A percentile compares a stretch with the other conserved stretches of the same genome.
These are phyloP conservation scores for Sylvicapra grimmia DNA, from an alignment of 2,113 vertebrate genomes.

Conservation along the genomic window DNA sequence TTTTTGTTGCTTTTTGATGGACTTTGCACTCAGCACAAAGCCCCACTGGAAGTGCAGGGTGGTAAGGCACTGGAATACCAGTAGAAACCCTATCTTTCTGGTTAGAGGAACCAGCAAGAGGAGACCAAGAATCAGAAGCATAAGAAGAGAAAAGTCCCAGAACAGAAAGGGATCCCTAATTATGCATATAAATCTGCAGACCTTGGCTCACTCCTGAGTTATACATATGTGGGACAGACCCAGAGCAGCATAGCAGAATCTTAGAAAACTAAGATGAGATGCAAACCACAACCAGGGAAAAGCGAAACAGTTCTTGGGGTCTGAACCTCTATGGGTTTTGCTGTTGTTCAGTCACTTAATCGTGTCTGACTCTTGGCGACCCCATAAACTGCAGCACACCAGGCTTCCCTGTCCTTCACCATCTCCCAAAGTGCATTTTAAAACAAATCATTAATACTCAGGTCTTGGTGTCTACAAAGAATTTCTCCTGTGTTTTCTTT, in stretches of 20 bases:
- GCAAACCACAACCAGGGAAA: neutral
- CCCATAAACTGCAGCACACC: neutral
- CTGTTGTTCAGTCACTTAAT: neutral
- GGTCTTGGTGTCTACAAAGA: neutral
- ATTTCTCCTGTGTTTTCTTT: neutral
- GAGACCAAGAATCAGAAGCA: neutral
- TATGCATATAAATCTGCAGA: neutral
- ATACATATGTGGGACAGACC: neutral
- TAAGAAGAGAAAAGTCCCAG: neutral
- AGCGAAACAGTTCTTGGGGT: neutral
- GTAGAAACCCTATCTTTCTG: neutral
- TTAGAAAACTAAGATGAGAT: neutral
- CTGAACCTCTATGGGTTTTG: neutral
- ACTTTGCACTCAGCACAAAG: neutral
- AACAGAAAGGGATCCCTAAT: neutral
- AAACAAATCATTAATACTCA: neutral
- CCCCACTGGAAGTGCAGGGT: neutral
- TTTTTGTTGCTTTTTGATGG: neutral
- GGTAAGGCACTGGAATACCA: neutral
- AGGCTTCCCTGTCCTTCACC: neutral
- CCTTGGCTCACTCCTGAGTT: neutral
- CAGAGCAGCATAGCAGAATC: neutral
- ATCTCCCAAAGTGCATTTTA: neutral
- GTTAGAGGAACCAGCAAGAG: neutral
- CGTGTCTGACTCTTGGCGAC: neutral